Evolutionary conservation across 2,113 vertebrate genomes (phyloP), one percentile per base, ranked within the genome.

Genomic region (Elephas maximus): DNA sequence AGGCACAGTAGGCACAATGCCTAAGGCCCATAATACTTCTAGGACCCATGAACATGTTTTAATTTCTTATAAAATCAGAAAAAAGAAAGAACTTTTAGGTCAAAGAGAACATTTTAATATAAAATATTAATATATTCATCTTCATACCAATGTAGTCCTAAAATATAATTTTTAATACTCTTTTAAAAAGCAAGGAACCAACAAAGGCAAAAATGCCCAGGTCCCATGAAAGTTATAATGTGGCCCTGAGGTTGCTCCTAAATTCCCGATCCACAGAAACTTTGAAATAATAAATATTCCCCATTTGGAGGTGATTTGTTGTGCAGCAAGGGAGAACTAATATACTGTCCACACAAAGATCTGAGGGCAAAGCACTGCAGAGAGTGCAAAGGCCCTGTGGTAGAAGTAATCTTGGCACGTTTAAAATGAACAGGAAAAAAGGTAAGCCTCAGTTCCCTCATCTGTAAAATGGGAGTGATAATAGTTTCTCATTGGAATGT

Each of bases 61-160:
- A 5, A 8, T 44, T 90, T 76, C 57, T 74, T 17, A 94, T 90
- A 57, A 83, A 69, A 65, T 71, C 63, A 76, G n/a, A 83, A 79
- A 28, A 20, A 77, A 92, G 7, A 84, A 91, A 65, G 8, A 78
- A 80, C 23, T 48, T 62, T 78, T 62, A 93, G 26, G 57, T 57
- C 33, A 69, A 45, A 77, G 14, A 57, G 78, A 20, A 62, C 12
- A 44, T 62, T 48, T 85, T 90, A 30, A 76, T 73, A 21, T 69
- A 6, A 51, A n/a, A 84, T 60, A 37, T 69, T 45, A 57, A 80
- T 53, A 51, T 84, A 37, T 62, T n/a, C 73, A 62, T 63, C 23
- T 71, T 97, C 53, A 94, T 37, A 90, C 0, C 77, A 92, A 62
- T 33, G 76, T 20, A 45, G 62, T 60, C 57, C 76, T 85, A 74